Evolutionary conservation across 2,888 invertebrate species (phyloP), one percentile per base, ranked within the genome.

Genomic region (Holacanthella duospinosa): DNA sequence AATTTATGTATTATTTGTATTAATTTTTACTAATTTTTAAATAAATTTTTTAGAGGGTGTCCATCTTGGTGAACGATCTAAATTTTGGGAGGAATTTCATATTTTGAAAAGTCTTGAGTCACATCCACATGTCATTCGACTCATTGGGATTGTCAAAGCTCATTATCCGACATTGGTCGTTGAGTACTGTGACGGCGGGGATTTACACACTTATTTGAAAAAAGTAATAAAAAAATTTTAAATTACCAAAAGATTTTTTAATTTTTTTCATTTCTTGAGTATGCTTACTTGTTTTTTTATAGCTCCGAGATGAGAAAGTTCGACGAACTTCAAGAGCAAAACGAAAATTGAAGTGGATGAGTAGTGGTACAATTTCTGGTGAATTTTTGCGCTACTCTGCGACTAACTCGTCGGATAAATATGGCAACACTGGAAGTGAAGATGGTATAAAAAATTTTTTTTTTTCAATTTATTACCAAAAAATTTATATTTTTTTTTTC

Each of bases 31-130:
- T 36, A 36, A 36, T 36, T 36, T 36, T 16, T 29, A 60, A n/a
- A 36, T 43, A 19, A 29, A n/a, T 29, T 24, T 58, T 64, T 43
- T 57, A 66, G 68, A 67, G 29, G 62, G 61, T 1, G 62, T 64
- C 0, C 59, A 62, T 24, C 59, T 63, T 2, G 64, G 63, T 26
- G 70, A 72, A 16, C 63, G 66, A 43, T 64, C 64, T 12, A 69
- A 70, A 36, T 68, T 71, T 63, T 68, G 69, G 70, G 71, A 71
- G 44, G 72, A 72, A 63, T 72, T 70, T 53, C 67, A 72, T 59
- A 72, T 72, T 55, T 64, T 72, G 26, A 68, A 68, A 48, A 65
- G 62, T 60, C 64, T 72, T 21, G 72, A 67, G 26, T 65, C 65
- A 12, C 62, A 69, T 53, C 57, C 56, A 4, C 68, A 72, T 29